Evolutionary conservation across 2,113 vertebrate genomes (phyloP), one percentile per base, ranked within the genome.

Genomic region (Genyomyrus donnyi): DNA sequence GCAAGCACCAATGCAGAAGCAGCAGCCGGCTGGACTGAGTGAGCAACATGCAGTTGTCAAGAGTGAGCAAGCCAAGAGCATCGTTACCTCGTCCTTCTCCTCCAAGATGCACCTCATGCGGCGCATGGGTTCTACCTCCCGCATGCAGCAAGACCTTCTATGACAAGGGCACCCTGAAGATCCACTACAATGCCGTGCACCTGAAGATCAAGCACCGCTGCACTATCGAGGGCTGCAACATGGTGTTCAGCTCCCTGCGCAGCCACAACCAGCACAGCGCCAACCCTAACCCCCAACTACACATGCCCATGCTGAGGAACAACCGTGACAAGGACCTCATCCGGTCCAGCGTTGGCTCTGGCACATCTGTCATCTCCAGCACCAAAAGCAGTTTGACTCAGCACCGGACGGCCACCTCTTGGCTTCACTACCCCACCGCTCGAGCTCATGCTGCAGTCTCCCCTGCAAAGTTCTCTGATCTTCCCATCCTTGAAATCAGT

Each of bases 111-210:
- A 39, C 39, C 39, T 0, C 39, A 39, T 39, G 39, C 2, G 2
- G 39, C 39, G 2, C 39, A 39, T 39, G 39, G 39, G 39, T 39
- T 39, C 39, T 39, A 39, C 39, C 39, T 39, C 39, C 39, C 39
- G 39, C 97, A 0, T 99, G 98, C 90, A 97, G 97, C 84, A 99
- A 99, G 94, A 98, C 98, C 3, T 99, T 99, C 93, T 99, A 99
- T 15, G 98, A 99, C 93, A 99, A 98, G 95, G 98, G 98, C 91
- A 99, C 98, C 0, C 96, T 99, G 91, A 99, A 99, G 97, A 99
- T 99, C 91, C 98, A 99, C 93, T 97, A 98, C 93, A 99, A 99
- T 39, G 39, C 39, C 0, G 39, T 3, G 39, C 39, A 39, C 3
- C 39, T 39, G 39, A 39, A 39, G 39, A 39, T 39, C 39, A 39